These are phyloP conservation scores for Lasioglossum leucozonium DNA, from an alignment of 2,888 invertebrate genomes.

Conservation along the genomic window DNA sequence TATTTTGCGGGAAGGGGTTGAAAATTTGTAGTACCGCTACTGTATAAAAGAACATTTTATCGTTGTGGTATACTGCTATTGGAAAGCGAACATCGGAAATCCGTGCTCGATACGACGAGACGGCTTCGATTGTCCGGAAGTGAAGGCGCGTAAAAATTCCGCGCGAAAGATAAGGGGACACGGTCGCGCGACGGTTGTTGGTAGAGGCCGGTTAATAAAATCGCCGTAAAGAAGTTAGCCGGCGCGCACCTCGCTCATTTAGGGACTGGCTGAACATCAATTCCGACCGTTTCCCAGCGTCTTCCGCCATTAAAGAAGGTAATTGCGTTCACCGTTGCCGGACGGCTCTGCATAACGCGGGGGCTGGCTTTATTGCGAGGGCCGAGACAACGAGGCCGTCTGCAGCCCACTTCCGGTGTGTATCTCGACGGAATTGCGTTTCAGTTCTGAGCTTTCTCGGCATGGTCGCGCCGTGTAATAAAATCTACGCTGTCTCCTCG, in stretches of 20 bases:
- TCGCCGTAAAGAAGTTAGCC: background rate
- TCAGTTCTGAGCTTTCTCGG: background rate
- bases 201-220: background rate
- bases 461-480: conserved; percentile 2
- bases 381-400: conserved; percentile 15
- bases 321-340: conserved; percentile 1
- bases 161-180: background rate
- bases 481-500: conserved; percentile 3
- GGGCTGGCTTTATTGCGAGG: conserved; percentile 14
- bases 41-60: too few relatives aligned
- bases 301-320: background rate
- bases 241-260: background rate
- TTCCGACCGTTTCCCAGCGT: conserved; percentile 1
- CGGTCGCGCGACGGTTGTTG: background rate
- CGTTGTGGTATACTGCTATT: too few relatives aligned
- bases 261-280: conserved; percentile 3
- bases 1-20: too few relatives aligned
- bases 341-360: conserved; percentile 1
- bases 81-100: too few relatives aligned
- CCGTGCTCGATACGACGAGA: background rate
- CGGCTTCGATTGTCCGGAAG: background rate
- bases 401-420: background rate
- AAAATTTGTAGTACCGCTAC: too few relatives aligned
- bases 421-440: conserved; percentile 9
- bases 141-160: background rate